A percentile compares a stretch with the other conserved stretches of the same genome.
These are phyloP conservation scores for Ectemnius lituratus DNA, from an alignment of 2,888 invertebrate species.

Conservation along the genomic window DNA sequence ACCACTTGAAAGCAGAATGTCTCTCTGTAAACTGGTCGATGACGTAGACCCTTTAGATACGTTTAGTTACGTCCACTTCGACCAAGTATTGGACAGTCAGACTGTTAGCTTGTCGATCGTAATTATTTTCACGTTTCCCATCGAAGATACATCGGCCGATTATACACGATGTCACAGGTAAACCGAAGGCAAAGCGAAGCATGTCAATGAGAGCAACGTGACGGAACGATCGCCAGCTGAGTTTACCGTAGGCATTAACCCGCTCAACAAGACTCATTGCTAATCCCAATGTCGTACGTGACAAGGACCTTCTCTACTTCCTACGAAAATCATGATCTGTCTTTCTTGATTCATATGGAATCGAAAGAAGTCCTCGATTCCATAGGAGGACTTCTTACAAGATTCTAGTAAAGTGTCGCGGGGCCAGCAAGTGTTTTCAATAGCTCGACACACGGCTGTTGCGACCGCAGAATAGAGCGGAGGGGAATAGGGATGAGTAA, in stretches of 20 bases:
- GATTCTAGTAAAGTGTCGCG: no score
- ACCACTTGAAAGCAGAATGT: slow-evolving; percentile 53
- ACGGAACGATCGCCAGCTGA: slow-evolving; percentile 28
- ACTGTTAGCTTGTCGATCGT: slow-evolving; percentile 19
- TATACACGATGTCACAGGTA: not conserved
- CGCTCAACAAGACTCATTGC: slow-evolving; percentile 14
- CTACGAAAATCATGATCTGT: no score
- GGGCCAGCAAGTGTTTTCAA: no score
- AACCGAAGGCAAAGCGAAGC: no score
- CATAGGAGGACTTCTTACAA: no score
- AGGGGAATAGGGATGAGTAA: no score
- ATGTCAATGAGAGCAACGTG: not conserved
- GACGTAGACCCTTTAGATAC: slow-evolving; percentile 62
- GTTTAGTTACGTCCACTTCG: not conserved
- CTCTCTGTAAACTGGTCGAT: slow-evolving; percentile 68
- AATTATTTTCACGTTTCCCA: slow-evolving; percentile 35
- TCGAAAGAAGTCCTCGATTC: no score
- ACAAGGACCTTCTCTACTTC: not conserved
- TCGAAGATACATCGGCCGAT: slow-evolving; percentile 27
- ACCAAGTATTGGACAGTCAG: slow-evolving; percentile 10
- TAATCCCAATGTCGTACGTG: slow-evolving; percentile 21
- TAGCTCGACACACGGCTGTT: no score
- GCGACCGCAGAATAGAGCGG: no score
- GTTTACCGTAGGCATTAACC: slow-evolving; percentile 30
- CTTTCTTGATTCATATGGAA: no score